Base-by-base conservation (phyloP, 35 echinoderm and acorn worm genomes). In the Lytechinus variegatus region DNA sequence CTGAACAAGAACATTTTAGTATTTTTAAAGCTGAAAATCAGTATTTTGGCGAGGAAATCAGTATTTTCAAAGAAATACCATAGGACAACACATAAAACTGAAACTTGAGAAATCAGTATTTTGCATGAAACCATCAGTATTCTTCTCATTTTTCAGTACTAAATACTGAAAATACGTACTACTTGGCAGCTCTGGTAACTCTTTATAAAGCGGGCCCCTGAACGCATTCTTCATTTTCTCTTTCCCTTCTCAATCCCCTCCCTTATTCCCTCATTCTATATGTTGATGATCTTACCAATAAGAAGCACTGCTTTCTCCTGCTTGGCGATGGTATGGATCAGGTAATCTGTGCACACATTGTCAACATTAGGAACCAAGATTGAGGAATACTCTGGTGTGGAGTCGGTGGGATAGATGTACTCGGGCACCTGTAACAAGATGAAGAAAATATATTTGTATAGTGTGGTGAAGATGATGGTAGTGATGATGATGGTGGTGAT, bases 301-400 rank as follows among this genome's bases (percentile, higher is more conserved):
- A 99, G 97, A 19, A 99, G 71, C 10, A 97, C 98, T 58, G 97
- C 97, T 53, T 99, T 99, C 71, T 98, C 94, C 95, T 99, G 98
- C 71, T 99, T 99, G 9, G 97, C 96, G 53, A 99, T 99, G 66
- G 98, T 98, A 27, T 96, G 91, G 27, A 99, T 98, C 57, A 99
- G 94, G 89, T 97, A 99, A 92, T 99, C 98, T 89, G 98, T 99
- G 60, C 98, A 96, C n/a, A 97, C 96, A 55, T 99, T 99, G 95
- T 99, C 98, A 28, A 96, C 97, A 87, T 99, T 99, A 5, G 98
- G 98, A 27, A 99, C 98, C 94, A 99, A 61, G 89, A 99, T 99
- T 55, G 98, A 97, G 19, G 98, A 21, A 91, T 99, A 99, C 52
- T 99, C 98, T 58, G 98, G 98, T 8, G 98, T 99, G 28, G 94